These are phyloP conservation scores for Linepithema humile DNA, from an alignment of 1,140 invertebrate species.

Conservation along the genomic window DNA sequence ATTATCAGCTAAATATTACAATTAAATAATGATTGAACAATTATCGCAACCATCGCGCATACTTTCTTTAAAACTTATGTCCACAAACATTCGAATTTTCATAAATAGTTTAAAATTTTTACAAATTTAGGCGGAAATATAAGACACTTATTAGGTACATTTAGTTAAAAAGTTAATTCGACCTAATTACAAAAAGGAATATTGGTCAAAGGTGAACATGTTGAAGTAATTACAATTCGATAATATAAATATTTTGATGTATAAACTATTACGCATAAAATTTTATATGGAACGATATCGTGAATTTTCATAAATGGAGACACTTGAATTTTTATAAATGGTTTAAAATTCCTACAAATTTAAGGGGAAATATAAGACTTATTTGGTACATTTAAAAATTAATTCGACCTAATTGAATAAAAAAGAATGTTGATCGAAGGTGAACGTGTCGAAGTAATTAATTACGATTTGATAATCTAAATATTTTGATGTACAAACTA, in stretches of 20 bases:
- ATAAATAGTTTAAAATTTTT: conserved; percentile 11
- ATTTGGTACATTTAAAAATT: conserved; percentile 2
- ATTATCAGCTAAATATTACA: conserved; percentile 7
- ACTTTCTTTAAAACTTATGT: neutral
- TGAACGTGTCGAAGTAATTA: no score
- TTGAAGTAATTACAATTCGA: no score
- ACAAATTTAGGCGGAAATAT: conserved; percentile 5
- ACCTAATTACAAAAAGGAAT: no score
- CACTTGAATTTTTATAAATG: neutral
- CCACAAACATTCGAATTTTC: conserved; percentile 11
- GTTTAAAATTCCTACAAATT: conserved; percentile 18
- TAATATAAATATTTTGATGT: neutral
- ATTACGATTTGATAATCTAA: no score
- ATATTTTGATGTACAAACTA: no score
- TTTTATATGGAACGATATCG: no score
- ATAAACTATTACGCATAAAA: conserved; percentile 27
- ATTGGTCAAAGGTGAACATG: no score
- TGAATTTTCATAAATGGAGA: no score
- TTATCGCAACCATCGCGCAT: neutral
- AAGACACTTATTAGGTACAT: neutral
- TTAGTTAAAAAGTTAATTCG: neutral
- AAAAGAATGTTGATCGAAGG: no score
- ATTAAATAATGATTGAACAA: conserved; percentile 4
- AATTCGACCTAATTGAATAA: neutral
- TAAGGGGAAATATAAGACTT: conserved; percentile 22